Conservation (phyloP, 2,888 invertebrate genomes). For the Willowsia nigromaculata region DNA sequence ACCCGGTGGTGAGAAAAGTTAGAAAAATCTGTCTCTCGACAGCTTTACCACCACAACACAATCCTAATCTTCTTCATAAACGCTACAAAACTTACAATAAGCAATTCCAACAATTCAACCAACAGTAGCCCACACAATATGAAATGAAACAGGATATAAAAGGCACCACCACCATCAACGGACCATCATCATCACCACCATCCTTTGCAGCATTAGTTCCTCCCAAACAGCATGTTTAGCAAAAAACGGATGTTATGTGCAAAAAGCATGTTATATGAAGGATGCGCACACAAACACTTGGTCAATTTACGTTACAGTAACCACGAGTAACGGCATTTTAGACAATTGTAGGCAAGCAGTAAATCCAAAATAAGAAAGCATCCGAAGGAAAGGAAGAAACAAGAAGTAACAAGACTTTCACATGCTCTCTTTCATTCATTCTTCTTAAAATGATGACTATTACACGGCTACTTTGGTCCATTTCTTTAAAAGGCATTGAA, state of each 20-base stretch:
- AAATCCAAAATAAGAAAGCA: slow-evolving; percentile 12
- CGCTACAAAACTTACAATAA: not conserved
- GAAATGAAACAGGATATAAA: not conserved
- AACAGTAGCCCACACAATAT: not conserved
- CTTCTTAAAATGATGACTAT: slow-evolving; percentile 16
- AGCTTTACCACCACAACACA: not conserved
- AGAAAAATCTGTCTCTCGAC: not conserved
- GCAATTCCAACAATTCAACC: not conserved
- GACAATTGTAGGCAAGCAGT: slow-evolving; percentile 26
- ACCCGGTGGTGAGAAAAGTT: not conserved
- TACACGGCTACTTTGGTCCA: slow-evolving; percentile 24
- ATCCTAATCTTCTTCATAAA: not conserved
- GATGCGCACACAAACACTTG: not conserved
- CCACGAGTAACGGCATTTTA: not conserved
- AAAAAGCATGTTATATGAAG: not conserved
- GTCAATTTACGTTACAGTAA: not conserved
- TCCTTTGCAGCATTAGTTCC: slow-evolving; percentile 20
- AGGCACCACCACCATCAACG: slow-evolving; percentile 36
- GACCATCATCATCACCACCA: slow-evolving; percentile 46
- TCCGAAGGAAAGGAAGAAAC: not conserved
- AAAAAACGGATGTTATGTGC: too few relatives aligned
- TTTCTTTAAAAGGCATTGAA: slow-evolving; percentile 29
- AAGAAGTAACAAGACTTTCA: not conserved
- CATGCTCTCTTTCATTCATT: slow-evolving; percentile 13
- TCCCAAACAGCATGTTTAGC: not conserved